These are phyloP conservation scores for Brachycybe producta DNA, from an alignment of 2,888 invertebrate species.

Conservation along the genomic window DNA sequence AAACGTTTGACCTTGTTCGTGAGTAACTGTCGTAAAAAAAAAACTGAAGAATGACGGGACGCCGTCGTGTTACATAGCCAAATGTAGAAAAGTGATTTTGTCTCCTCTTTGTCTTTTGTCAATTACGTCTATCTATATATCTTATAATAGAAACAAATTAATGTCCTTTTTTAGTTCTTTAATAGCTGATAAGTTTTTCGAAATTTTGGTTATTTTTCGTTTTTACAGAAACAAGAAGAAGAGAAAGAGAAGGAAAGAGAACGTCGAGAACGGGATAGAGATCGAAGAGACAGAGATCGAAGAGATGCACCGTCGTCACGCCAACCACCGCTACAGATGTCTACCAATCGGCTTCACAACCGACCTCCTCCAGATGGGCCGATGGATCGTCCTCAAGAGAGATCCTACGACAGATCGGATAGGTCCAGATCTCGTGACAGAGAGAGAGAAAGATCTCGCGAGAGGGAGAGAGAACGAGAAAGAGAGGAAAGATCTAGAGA, in stretches of 20 bases:
- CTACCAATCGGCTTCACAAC: constrained; percentile 29
- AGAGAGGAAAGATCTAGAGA: constrained; percentile 21
- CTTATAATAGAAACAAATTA: no score
- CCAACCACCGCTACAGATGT: constrained; percentile 17
- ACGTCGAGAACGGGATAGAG: constrained; percentile 28
- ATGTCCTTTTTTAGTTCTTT: no score
- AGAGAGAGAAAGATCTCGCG: constrained; percentile 27
- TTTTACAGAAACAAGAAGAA: constrained; percentile 57
- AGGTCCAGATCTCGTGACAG: constrained; percentile 28
- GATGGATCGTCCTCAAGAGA: constrained; percentile 31
- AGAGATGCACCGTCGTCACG: constrained; percentile 20
- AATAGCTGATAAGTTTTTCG: no score
- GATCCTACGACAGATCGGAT: constrained; percentile 38
- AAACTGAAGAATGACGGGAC: no score
- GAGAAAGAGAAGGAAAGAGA: constrained; percentile 46
- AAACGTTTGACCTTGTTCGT: no score
- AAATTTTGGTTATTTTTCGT: no score
- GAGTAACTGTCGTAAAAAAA: no score
- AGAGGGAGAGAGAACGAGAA: constrained; percentile 23
- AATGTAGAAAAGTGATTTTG: no score
- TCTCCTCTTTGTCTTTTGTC: no score
- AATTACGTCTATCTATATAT: no score
- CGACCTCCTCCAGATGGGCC: constrained; percentile 17
- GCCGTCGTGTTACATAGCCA: no score
- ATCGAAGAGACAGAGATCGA: constrained; percentile 38